Evolutionary conservation across 2,797 vertebrate genomes (phyloP).

Genomic region (Myiotriccus ornatus): DNA sequence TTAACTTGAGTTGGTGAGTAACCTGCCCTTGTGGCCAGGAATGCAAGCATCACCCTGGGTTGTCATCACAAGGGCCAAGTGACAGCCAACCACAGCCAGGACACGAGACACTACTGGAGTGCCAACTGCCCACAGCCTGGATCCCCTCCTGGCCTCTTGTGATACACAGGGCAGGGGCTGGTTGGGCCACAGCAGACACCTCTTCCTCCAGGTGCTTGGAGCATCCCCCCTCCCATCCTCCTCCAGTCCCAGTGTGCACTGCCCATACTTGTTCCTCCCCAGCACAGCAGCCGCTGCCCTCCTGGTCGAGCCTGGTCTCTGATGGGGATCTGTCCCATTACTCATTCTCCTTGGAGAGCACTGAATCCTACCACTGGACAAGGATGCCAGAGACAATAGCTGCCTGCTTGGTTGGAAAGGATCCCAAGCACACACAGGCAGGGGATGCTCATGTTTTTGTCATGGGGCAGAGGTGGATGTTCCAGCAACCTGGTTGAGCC

Average conservation of each 20-base stretch:
- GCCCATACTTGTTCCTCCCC: not conserved
- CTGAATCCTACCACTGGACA: not conserved
- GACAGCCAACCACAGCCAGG: not conserved
- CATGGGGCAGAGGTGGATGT: not conserved
- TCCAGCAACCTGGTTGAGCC: not conserved
- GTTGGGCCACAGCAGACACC: not conserved
- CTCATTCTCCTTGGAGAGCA: not conserved
- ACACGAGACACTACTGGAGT: not conserved
- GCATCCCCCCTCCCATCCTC: not conserved
- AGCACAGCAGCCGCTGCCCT: not conserved
- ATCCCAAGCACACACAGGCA: not conserved
- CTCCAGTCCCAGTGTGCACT: not conserved
- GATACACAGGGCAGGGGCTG: not conserved
- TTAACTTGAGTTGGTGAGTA: conserved; percentile 61
- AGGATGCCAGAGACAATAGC: not conserved
- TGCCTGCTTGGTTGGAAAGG: not conserved
- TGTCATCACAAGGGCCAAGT: not conserved
- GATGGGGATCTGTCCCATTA: fast-evolving
- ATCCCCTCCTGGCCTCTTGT: not conserved
- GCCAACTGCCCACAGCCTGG: not conserved
- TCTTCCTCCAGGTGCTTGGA: not conserved
- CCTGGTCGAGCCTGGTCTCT: not conserved
- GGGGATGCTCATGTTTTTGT: not conserved
- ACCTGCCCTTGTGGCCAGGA: conserved; percentile 19
- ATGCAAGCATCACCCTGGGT: not conserved